Evolutionary conservation across 35 echinoderm and acorn worm species (phyloP).

Genomic region (Stichopus chloronotus): DNA sequence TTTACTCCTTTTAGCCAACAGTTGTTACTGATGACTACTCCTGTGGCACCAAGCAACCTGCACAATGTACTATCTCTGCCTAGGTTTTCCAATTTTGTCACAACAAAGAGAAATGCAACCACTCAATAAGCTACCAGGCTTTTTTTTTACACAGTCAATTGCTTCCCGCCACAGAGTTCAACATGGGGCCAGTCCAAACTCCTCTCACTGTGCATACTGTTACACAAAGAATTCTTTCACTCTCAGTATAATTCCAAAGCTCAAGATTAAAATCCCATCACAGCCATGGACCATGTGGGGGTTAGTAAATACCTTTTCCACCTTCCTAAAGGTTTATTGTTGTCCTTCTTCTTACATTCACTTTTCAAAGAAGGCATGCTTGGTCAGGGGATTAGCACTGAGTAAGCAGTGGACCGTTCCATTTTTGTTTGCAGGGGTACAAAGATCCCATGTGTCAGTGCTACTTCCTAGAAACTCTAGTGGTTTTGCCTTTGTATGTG

Average conservation of each 20-base stretch:
- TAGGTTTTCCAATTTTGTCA: slow-evolving; percentile 17
- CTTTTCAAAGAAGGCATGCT: slow-evolving; percentile 10
- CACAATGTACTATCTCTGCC: background rate
- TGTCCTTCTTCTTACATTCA: slow-evolving; percentile 1
- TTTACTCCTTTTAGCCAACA: background rate
- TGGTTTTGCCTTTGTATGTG: background rate
- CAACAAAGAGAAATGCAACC: slow-evolving; percentile 25
- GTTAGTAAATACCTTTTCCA: slow-evolving; percentile 16
- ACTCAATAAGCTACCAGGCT: slow-evolving; percentile 24
- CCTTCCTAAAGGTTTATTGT: background rate
- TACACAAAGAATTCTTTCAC: slow-evolving; percentile 50
- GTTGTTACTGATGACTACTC: slow-evolving; percentile 3
- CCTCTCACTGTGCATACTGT: background rate
- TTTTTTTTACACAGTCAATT: background rate
- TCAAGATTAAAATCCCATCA: slow-evolving; percentile 36
- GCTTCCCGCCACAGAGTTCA: slow-evolving; percentile 46
- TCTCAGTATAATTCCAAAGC: slow-evolving; percentile 22
- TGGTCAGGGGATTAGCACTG: slow-evolving; percentile 40
- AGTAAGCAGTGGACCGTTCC: slow-evolving; percentile 46
- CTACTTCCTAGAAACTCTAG: background rate
- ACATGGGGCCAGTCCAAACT: slow-evolving; percentile 5
- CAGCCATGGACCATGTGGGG: slow-evolving; percentile 37
- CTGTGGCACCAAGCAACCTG: slow-evolving; percentile 18
- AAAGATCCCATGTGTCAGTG: background rate
- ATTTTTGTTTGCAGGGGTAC: background rate